phyloP scores from a whole-genome alignment of 2,797 vertebrate species.

The Fundulus diaphanus region DNA sequence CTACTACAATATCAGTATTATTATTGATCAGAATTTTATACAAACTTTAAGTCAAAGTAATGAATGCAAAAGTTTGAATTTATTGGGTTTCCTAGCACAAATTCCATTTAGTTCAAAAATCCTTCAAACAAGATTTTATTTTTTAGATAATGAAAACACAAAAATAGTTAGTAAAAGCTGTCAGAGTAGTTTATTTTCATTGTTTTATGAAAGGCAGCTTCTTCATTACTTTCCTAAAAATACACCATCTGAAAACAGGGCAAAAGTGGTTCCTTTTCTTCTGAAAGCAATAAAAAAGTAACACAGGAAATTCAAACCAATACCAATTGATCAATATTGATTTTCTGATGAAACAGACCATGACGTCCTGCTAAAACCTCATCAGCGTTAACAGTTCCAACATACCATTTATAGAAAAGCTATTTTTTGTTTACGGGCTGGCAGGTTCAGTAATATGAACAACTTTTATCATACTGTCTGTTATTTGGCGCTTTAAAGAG shows the following conservation, averaged over 20 bases:
- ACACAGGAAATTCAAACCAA: neutral
- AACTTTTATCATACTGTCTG: neutral
- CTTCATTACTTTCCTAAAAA: too few species aligned
- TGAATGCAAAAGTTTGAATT: neutral
- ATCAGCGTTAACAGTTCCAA: neutral
- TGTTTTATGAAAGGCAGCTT: neutral
- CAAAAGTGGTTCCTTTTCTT: neutral
- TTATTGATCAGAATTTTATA: neutral
- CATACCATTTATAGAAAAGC: neutral
- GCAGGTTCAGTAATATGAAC: neutral
- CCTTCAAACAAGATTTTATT: too few species aligned
- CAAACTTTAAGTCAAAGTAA: neutral
- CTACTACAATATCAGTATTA: neutral
- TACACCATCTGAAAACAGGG: neutral
- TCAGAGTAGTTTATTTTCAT: neutral
- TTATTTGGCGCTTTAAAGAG: neutral
- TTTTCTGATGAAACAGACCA: neutral
- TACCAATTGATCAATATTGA: neutral
- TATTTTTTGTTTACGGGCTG: neutral
- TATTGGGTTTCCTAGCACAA: neutral
- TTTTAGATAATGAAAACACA: too few species aligned
- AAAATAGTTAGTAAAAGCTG: neutral
- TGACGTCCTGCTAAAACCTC: neutral
- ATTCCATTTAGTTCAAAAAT: too few species aligned
- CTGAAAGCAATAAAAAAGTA: neutral